Evolutionary conservation across 2,797 vertebrate species (phyloP), one percentile per base, ranked within the genome.

Genomic region (Catamblyrhynchus diadema): DNA sequence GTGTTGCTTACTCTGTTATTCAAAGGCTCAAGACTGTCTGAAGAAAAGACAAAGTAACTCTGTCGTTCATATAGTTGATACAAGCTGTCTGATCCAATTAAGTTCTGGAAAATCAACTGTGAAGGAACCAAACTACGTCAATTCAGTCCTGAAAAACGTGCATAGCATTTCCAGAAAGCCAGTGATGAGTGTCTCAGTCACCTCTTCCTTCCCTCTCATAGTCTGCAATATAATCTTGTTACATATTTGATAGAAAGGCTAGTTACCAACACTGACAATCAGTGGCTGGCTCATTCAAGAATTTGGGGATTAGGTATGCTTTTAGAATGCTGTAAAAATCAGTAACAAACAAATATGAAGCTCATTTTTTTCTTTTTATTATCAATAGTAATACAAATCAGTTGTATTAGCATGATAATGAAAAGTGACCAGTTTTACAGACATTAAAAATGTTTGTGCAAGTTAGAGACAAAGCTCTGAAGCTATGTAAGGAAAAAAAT

Each of bases 381-480:
- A 97, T 90, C 92, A 96, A 95, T 74, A 93, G 73, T 95, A 96
- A 97, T 95, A 96, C 83, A 97, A 97, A 97, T 94, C 73, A 88
- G 89, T 94, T 96, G 91, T 95, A 95, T 96, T 96, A 97, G 95
- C 92, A 96, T 92, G 93, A 92, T 95, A 94, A 95, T 94, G 86
- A 95, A 93, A 80, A 95, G 66, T 90, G 60, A 88, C 73, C n/a
- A 79, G 59, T 91, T 93, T 95, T 91, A 94, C 81, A 94, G 74
- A 96, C 93, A 96, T 80, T 74, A 83, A 90, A 95, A 89, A 78
- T 77, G 56, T 80, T 91, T 93, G 88, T 93, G 89, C 91, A 86
- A 91, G 86, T 94, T 94, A 93, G 87, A 96, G 78, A 90, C 87
- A 95, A 70, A 84, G 91, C 89, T 96, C 88, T 90, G 60, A 94